phyloP scores from a whole-genome alignment of 2,113 vertebrate species.

The Origma solitaria region DNA sequence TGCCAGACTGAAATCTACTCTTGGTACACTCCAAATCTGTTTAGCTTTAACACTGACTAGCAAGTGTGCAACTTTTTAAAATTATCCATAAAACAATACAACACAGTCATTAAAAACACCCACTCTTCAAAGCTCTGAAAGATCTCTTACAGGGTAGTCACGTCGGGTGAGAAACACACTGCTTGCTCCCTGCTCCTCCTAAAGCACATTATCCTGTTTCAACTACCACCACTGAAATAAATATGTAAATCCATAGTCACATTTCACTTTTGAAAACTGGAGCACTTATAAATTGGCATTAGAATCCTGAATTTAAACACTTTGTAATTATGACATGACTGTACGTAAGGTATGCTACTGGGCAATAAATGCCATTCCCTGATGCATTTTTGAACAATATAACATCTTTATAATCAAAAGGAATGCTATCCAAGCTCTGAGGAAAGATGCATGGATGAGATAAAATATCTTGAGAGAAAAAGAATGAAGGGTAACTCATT shows the following conservation, averaged over 20 bases:
- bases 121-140: background rate
- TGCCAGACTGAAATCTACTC: background rate
- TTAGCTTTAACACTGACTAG: background rate
- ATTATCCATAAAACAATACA: background rate
- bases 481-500: background rate
- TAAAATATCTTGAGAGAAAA: background rate
- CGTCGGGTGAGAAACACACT: background rate
- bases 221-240: background rate
- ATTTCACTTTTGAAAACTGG: background rate
- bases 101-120: background rate
- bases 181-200: background rate
- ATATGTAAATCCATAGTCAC: background rate
- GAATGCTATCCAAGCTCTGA: slow-evolving; percentile 10
- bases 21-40: background rate
- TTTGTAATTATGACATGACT: background rate
- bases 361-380: background rate
- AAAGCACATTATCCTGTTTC: background rate
- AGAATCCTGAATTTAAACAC: background rate
- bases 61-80: background rate
- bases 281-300: background rate
- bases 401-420: slow-evolving; percentile 21
- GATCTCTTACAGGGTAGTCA: background rate
- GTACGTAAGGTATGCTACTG: background rate
- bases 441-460: background rate
- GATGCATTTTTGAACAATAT: background rate